Percentiles rank a stretch among this genome's conserved stretches.
Evolutionary conservation across 1,140 invertebrate species (phyloP).

Genomic region (Dufourea novaeangliae): DNA sequence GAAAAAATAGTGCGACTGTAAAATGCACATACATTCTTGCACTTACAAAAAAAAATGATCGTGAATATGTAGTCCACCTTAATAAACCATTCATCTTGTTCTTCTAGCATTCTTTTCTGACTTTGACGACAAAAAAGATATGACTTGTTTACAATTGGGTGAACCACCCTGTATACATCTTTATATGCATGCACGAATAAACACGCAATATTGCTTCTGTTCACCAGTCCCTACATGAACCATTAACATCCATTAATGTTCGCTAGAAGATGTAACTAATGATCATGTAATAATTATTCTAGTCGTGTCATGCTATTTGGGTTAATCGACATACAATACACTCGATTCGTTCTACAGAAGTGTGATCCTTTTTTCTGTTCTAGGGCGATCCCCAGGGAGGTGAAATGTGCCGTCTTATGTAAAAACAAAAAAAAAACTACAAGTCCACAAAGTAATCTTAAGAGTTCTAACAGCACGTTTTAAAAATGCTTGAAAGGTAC

Average conservation of each 20-base stretch:
- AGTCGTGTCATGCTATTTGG: slow-evolving; percentile 14
- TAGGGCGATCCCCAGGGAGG: slow-evolving; percentile 84
- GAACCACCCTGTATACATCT: slow-evolving; percentile 8
- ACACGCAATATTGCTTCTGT: neutral
- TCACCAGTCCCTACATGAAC: slow-evolving; percentile 2
- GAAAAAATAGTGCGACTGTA: too few relatives aligned
- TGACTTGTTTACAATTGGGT: too few relatives aligned
- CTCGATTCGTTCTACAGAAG: slow-evolving; percentile 38
- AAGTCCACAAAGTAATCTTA: slow-evolving; percentile 53
- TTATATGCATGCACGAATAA: slow-evolving; percentile 16
- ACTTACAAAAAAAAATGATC: too few relatives aligned
- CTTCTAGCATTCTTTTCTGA: too few relatives aligned
- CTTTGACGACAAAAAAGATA: too few relatives aligned
- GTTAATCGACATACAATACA: slow-evolving; percentile 27
- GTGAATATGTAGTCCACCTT: too few relatives aligned
- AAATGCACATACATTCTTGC: too few relatives aligned
- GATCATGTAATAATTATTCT: slow-evolving; percentile 23
- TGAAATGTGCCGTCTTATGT: slow-evolving; percentile 85
- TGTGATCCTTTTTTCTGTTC: slow-evolving; percentile 69
- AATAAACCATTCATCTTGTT: too few relatives aligned
- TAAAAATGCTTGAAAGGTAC: slow-evolving; percentile 31
- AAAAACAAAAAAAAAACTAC: too few relatives aligned
- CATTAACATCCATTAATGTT: slow-evolving; percentile 46
- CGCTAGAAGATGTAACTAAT: slow-evolving; percentile 31
- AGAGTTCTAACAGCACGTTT: slow-evolving; percentile 53